Base-by-base conservation (phyloP, 2,113 vertebrate genomes). In the Oreochromis tanganicae region DNA sequence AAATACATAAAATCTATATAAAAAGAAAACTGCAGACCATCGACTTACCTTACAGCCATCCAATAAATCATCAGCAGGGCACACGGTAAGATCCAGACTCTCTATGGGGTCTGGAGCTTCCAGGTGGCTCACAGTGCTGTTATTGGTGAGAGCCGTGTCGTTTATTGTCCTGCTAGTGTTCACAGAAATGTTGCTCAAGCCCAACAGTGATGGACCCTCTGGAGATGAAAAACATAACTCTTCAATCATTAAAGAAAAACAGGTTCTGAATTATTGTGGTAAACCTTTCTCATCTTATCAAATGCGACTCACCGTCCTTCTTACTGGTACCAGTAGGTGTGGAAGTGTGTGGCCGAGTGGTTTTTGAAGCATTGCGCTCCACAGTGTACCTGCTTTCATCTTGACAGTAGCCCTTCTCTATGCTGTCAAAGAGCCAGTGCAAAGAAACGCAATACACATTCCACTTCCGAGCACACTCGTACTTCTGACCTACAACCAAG, bases 361-460 rank as follows among this genome's bases (percentile, higher is more conserved):
- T 46, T 82, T 87, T 88, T 82, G 96, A 93, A 55, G 91, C 68
- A 13, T 57, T 93, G 11, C 94, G 82, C 43, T 97, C 95, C 85
- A 97, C 86, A 6, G 88, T 95, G 91, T 99, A 99, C 1, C 97
- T 97, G 6, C 95, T 95, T 92, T 99, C 98, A 89, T 99, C 98
- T 93, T 99, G 99, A 96, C 98, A 99, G 92, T 97, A 99, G 17
- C 98, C 97, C 55, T 97, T 98, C 85, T 98, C 97, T 46, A 99
- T 97, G 94, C 98, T 99, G 94, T 99, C 98, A 95, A 98, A 98
- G 90, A 99, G 96, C 99, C 99, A 99, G 80, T 97, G 97, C 17
- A 97, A 85, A 24, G 98, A 97, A 86, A 99, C 97, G 81, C 99
- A 99, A 80, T 97, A 98, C 61, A 99, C 97, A 9, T 99, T 99